These are phyloP conservation scores for Corydoras sp. DNA, from an alignment of 2,113 vertebrate species.

Conservation along the genomic window DNA sequence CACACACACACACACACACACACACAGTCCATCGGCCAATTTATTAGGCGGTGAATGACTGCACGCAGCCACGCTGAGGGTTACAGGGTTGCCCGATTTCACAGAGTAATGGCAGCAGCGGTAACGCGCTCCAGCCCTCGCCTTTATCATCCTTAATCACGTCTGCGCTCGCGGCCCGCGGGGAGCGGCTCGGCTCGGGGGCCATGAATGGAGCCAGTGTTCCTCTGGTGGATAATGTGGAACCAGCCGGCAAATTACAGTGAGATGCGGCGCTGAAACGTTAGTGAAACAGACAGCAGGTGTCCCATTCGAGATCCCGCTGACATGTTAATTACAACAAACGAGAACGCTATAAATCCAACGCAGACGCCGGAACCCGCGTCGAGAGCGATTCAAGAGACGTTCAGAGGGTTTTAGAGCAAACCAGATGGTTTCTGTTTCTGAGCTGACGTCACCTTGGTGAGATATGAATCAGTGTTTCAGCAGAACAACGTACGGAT, in stretches of 20 bases:
- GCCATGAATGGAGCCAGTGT: slow-evolving; percentile 29
- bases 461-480: background rate
- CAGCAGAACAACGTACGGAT: too few species aligned
- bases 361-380: background rate
- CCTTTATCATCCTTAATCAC: slow-evolving; percentile 28
- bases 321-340: slow-evolving; percentile 15
- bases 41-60: background rate
- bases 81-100: slow-evolving; percentile 26
- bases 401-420: background rate
- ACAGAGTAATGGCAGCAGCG: slow-evolving; percentile 28
- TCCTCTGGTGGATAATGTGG: slow-evolving; percentile 11
- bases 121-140: background rate
- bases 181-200: slow-evolving; percentile 2
- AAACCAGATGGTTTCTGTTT: background rate
- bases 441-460: background rate
- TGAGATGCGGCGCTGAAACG: slow-evolving; percentile 12
- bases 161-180: slow-evolving; percentile 29
- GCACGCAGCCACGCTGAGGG: background rate
- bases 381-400: background rate
- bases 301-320: slow-evolving; percentile 10
- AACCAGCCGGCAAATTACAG: slow-evolving; percentile 10
- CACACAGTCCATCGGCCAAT: background rate
- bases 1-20: too few species aligned
- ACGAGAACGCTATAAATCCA: background rate
- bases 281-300: slow-evolving; percentile 22